phyloP scores from a whole-genome alignment of 2,113 vertebrate genomes.

The Sylvilagus bachmani region DNA sequence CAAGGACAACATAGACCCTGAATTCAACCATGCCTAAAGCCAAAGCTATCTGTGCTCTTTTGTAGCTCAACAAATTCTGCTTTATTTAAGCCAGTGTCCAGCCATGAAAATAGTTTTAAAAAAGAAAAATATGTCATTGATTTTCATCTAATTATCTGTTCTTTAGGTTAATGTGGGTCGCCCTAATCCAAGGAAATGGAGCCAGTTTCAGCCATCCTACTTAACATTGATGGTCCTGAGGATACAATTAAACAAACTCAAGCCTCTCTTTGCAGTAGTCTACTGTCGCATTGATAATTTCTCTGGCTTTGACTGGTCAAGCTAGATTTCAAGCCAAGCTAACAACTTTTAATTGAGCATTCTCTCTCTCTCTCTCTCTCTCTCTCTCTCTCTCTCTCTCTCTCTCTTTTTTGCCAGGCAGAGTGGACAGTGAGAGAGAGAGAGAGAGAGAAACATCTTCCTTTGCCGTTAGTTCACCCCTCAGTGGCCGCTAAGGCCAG shows the following conservation, averaged over 20 bases:
- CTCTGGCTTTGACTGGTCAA: constrained; percentile 9
- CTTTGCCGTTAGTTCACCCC: too few relatives aligned
- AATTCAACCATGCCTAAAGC: not conserved
- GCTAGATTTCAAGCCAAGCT: constrained; percentile 44
- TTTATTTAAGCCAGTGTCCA: not conserved
- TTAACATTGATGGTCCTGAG: not conserved
- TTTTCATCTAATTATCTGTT: not conserved
- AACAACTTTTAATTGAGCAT: not conserved
- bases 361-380: too few relatives aligned
- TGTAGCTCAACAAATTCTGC: not conserved
- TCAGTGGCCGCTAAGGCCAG: too few relatives aligned
- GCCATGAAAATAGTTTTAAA: too few relatives aligned
- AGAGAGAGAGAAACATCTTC: too few relatives aligned
- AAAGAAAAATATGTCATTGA: not conserved
- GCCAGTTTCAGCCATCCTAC: not conserved
- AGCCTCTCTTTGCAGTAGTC: not conserved
- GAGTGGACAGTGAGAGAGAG: too few relatives aligned
- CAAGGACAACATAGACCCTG: not conserved
- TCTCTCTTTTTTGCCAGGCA: too few relatives aligned
- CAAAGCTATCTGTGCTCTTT: not conserved
- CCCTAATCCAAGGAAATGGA: not conserved
- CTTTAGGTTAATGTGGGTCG: not conserved
- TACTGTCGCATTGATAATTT: constrained; percentile 22
- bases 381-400: too few relatives aligned
- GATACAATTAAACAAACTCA: not conserved